Evolutionary conservation across 1,140 invertebrate species (phyloP).

Genomic region (Aphaenogaster rudis): DNA sequence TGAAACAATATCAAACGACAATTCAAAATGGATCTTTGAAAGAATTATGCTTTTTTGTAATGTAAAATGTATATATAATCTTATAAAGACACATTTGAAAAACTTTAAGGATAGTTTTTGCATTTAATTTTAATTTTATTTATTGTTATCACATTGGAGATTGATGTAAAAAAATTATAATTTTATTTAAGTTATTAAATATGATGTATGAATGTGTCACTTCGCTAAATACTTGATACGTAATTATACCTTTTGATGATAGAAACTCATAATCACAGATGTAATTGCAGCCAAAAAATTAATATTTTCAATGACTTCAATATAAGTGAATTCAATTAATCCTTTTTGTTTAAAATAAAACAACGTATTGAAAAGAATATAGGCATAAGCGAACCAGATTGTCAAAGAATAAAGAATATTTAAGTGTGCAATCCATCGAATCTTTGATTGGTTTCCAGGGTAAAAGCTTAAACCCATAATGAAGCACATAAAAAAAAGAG

Average conservation of each 20-base stretch:
- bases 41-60: too few relatives aligned
- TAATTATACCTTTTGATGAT: neutral
- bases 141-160: too few relatives aligned
- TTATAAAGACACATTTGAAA: too few relatives aligned
- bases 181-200: too few relatives aligned
- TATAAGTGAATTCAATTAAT: neutral
- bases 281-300: neutral
- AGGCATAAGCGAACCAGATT: neutral
- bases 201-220: too few relatives aligned
- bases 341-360: neutral
- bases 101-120: too few relatives aligned
- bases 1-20: neutral
- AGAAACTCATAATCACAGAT: neutral
- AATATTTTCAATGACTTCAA: neutral
- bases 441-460: neutral
- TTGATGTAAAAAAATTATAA: too few relatives aligned
- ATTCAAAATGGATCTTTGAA: too few relatives aligned
- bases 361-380: neutral
- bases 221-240: too few relatives aligned
- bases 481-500: neutral
- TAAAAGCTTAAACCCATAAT: slow-evolving; percentile 4
- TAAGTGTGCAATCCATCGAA: neutral
- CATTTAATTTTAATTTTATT: too few relatives aligned
- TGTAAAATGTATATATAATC: too few relatives aligned
- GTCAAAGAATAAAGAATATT: neutral